A percentile compares a stretch with the other conserved stretches of the same genome.
Conservation (phyloP, 2,888 invertebrate species). For the Rotaria macrura region DNA sequence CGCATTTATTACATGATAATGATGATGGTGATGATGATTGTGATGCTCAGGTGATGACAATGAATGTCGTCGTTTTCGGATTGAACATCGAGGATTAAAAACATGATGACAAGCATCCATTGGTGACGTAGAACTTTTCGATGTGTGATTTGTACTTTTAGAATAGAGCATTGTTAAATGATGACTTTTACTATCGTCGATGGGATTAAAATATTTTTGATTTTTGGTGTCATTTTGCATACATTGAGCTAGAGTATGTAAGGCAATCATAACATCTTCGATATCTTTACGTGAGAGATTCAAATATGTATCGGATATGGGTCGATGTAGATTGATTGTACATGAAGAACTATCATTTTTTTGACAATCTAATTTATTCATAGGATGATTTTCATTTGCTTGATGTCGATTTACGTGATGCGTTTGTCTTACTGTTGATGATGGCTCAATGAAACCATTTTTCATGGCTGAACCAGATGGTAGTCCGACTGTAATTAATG, state of each 20-base stretch:
- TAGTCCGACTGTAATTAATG: neutral
- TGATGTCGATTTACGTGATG: neutral
- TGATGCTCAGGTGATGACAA: neutral
- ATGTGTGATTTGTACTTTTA: neutral
- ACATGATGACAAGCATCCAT: neutral
- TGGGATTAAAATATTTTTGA: neutral
- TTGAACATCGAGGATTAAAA: neutral
- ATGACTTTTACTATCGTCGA: neutral
- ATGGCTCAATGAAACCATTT: neutral
- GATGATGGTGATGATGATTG: neutral
- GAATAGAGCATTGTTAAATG: neutral
- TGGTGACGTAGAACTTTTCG: neutral
- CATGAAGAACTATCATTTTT: neutral
- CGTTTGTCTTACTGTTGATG: neutral
- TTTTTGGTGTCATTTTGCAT: neutral
- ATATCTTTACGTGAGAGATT: neutral
- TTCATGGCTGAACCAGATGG: neutral
- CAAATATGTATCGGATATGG: neutral
- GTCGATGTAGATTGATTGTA: neutral
- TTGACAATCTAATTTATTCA: neutral
- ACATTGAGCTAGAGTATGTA: neutral
- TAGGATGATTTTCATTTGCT: neutral
- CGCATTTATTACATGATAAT: neutral
- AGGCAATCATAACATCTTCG: neutral
- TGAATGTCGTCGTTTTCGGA: neutral